Percentiles rank a stretch among this genome's conserved stretches.
Evolutionary conservation across 1,140 invertebrate species (phyloP).

Genomic region (Drosophila quadrilineata): DNA sequence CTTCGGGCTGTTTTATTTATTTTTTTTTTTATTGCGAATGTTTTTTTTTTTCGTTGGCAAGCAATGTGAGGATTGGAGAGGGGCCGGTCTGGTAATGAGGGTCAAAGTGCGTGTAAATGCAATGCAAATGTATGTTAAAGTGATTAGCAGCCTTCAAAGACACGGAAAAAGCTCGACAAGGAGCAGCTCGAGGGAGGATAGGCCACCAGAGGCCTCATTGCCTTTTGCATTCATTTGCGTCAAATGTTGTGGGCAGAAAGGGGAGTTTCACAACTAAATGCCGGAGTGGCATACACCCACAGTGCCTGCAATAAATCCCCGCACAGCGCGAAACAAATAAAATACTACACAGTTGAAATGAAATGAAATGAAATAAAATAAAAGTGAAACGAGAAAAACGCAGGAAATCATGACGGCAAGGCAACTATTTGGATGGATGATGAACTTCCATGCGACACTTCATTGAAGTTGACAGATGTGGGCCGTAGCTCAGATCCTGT

Average conservation of each 20-base stretch:
- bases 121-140: constrained; percentile 81
- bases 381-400: constrained; percentile 18
- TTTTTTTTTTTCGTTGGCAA: constrained; percentile 1
- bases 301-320: constrained; percentile 33
- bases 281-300: too few relatives aligned
- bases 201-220: constrained; percentile 74
- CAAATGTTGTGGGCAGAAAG: too few relatives aligned
- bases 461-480: constrained; percentile 81
- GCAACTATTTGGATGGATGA: constrained; percentile 68
- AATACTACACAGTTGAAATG: constrained; percentile 14
- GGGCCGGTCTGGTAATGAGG: constrained; percentile 64
- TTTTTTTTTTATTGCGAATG: constrained; percentile 2
- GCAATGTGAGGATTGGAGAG: neutral
- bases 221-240: too few relatives aligned
- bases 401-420: constrained; percentile 58
- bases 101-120: constrained; percentile 79
- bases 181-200: too few relatives aligned
- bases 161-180: constrained; percentile 40
- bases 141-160: constrained; percentile 78
- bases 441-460: constrained; percentile 77
- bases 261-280: too few relatives aligned
- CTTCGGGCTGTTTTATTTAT: constrained; percentile 4
- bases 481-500: constrained; percentile 19
- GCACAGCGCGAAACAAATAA: constrained; percentile 54
- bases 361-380: too few relatives aligned